These are phyloP conservation scores for Platorchestia sp. DNA, from an alignment of 1,140 invertebrate genomes.

Conservation along the genomic window DNA sequence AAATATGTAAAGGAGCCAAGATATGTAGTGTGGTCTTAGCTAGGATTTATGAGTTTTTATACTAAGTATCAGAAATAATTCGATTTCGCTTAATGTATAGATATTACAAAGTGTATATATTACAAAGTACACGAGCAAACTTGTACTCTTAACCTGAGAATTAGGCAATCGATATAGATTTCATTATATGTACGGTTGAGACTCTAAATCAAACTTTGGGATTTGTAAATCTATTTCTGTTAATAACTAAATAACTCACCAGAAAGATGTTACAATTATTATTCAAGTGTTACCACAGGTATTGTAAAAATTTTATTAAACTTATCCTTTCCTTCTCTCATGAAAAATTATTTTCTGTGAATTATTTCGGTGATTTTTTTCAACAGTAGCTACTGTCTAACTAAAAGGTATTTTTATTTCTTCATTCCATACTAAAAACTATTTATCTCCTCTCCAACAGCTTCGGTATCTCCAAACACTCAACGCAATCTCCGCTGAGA, in stretches of 20 bases:
- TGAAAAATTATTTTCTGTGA: neutral
- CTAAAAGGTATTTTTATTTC: conserved; percentile 9
- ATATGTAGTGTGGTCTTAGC: too few species aligned
- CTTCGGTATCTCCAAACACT: conserved; percentile 84
- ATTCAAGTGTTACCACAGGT: neutral
- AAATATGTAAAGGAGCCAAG: too few species aligned
- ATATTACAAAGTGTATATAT: too few species aligned
- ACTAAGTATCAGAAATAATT: too few species aligned
- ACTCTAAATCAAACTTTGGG: neutral
- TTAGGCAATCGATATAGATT: too few species aligned
- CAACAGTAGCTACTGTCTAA: neutral
- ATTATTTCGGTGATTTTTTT: neutral
- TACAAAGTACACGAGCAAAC: too few species aligned
- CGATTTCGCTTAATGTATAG: too few species aligned
- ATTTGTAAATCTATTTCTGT: neutral
- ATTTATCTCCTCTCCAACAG: conserved; percentile 72
- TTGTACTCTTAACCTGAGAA: too few species aligned
- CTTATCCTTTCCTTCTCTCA: neutral
- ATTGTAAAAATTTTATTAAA: neutral
- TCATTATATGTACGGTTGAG: neutral
- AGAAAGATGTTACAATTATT: neutral
- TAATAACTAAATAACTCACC: neutral
- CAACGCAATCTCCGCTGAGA: conserved; percentile 96
- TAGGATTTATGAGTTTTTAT: too few species aligned
- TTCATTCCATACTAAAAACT: conserved; percentile 49